Conservation (phyloP, 1,140 invertebrate species). For the Mizuhopecten yessoensis region DNA sequence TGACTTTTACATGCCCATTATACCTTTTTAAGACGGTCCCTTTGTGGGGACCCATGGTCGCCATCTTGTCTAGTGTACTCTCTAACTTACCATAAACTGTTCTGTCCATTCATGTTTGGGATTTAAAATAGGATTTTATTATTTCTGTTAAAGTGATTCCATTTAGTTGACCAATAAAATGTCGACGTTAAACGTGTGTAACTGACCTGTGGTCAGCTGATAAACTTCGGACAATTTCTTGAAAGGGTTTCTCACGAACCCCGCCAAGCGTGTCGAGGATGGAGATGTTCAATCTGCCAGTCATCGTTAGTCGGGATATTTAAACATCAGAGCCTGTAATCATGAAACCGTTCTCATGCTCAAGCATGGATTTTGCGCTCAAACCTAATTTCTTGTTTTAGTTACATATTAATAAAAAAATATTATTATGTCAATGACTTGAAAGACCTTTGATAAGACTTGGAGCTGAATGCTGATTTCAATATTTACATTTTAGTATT, state of each 20-base stretch:
- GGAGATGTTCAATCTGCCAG: not conserved
- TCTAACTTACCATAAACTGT: conserved; percentile 21
- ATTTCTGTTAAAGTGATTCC: not conserved
- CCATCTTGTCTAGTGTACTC: not conserved
- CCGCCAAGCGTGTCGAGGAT: not conserved
- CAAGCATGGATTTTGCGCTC: too few species aligned
- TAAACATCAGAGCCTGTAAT: not conserved
- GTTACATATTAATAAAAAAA: too few species aligned
- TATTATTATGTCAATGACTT: too few species aligned
- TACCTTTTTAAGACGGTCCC: not conserved
- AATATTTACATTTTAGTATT: too few species aligned
- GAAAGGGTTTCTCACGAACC: not conserved
- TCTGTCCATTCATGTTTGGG: not conserved
- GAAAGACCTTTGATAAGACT: too few species aligned
- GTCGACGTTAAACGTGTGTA: not conserved
- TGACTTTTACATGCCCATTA: conserved; percentile 8
- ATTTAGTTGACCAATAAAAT: not conserved
- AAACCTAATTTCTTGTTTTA: too few species aligned
- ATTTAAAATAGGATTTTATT: conserved; percentile 5
- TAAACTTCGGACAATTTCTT: not conserved
- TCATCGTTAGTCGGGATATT: not conserved
- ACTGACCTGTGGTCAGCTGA: conserved; percentile 13
- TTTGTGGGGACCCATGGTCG: conserved; percentile 21
- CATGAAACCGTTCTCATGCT: too few species aligned
- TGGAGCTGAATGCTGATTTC: too few species aligned